Percentiles rank a stretch among this genome's conserved stretches.
These are phyloP conservation scores for Lepidurus couesii DNA, from an alignment of 1,140 invertebrate species.

Conservation along the genomic window DNA sequence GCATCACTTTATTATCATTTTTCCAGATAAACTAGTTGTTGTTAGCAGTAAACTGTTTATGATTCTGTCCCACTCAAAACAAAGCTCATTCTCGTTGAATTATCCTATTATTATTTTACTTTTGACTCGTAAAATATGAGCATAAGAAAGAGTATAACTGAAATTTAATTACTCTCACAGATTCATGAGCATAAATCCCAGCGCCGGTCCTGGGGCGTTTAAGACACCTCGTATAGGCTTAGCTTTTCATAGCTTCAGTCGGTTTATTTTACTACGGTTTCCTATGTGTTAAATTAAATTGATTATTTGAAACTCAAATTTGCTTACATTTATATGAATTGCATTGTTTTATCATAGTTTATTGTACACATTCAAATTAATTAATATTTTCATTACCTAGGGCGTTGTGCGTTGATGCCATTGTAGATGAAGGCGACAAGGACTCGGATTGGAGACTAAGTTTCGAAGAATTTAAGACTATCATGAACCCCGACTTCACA, in stretches of 20 bases:
- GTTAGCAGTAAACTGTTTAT: not conserved
- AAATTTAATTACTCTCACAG: no score
- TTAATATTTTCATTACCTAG: constrained; percentile 29
- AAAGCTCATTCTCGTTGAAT: not conserved
- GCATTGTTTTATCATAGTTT: no score
- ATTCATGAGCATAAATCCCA: no score
- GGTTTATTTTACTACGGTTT: constrained; percentile 22
- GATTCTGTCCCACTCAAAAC: not conserved
- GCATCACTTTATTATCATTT: not conserved
- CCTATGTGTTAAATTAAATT: constrained; percentile 16
- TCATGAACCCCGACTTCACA: constrained; percentile 39
- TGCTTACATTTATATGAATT: no score
- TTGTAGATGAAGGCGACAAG: constrained; percentile 40
- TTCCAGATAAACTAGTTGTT: no score
- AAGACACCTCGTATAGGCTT: no score
- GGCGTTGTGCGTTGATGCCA: constrained; percentile 41
- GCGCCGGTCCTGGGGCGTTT: no score
- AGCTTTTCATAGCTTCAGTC: no score
- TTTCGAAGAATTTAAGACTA: constrained; percentile 40
- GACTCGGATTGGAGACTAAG: constrained; percentile 41
- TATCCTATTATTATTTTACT: not conserved
- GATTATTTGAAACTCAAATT: no score
- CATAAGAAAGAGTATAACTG: no score
- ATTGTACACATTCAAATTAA: no score
- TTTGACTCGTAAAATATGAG: no score